Evolutionary conservation across 2,888 invertebrate genomes (phyloP).

Genomic region (Zootermopsis nevadensis): DNA sequence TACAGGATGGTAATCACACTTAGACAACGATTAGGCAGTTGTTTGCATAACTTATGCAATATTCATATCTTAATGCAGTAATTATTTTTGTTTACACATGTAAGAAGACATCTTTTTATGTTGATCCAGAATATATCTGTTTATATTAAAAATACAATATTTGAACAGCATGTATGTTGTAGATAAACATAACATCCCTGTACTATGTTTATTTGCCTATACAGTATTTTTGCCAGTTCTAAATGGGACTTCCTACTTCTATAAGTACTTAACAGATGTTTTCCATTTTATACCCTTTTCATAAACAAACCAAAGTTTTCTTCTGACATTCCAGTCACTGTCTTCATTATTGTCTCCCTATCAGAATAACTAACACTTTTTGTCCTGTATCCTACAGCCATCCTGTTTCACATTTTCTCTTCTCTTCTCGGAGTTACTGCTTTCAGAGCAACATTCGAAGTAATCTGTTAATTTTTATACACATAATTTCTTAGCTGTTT

Average conservation of each 20-base stretch:
- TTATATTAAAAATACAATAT: not conserved
- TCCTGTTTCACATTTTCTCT: not conserved
- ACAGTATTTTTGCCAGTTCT: not conserved
- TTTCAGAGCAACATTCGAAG: not conserved
- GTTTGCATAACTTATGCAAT: not conserved
- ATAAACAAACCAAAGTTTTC: not conserved
- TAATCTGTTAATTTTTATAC: not conserved
- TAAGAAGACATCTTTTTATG: not conserved
- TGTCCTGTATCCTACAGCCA: not conserved
- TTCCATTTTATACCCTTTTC: not conserved
- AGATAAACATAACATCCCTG: no score
- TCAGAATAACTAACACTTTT: no score
- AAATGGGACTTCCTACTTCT: not conserved
- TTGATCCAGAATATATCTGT: not conserved
- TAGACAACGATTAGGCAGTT: slow-evolving; percentile 10
- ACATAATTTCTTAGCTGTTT: not conserved
- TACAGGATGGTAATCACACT: not conserved
- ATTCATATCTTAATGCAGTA: not conserved
- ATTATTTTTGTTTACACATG: not conserved
- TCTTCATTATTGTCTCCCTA: no score
- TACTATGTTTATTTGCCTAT: not conserved
- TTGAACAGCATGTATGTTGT: not conserved
- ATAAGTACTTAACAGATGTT: not conserved
- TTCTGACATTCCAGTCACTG: not conserved
- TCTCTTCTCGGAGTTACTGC: not conserved